Evolutionary conservation across 2,113 vertebrate species (phyloP).

Genomic region (Eidolon helvum): DNA sequence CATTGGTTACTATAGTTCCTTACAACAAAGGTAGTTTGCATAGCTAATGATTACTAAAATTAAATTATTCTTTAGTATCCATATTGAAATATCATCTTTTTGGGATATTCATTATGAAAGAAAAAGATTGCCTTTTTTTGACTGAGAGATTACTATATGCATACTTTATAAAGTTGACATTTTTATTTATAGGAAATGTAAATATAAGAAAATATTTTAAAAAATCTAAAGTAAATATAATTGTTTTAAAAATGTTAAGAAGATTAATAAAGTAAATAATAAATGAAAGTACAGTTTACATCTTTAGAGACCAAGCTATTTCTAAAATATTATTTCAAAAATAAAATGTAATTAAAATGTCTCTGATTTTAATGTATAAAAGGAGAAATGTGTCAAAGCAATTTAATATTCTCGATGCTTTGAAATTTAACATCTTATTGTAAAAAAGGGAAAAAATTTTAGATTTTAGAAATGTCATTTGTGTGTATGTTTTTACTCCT

Average conservation of each 20-base stretch:
- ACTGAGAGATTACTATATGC: background rate
- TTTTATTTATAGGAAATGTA: slow-evolving; percentile 48
- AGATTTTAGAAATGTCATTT: slow-evolving; percentile 31
- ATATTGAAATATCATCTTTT: background rate
- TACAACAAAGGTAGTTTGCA: slow-evolving; percentile 19
- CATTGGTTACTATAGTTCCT: slow-evolving; percentile 4
- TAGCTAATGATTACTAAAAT: slow-evolving; percentile 21
- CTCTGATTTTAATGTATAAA: background rate
- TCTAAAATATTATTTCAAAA: slow-evolving; percentile 34
- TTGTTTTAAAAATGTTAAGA: slow-evolving; percentile 6
- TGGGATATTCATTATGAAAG: background rate
- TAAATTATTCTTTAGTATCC: slow-evolving; percentile 50
- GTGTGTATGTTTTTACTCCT: background rate
- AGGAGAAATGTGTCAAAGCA: background rate
- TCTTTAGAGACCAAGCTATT: slow-evolving; percentile 41
- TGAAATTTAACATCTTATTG: background rate
- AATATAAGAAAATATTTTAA: background rate
- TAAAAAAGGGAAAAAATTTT: background rate
- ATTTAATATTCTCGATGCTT: background rate
- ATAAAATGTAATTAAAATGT: background rate
- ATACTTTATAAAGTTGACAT: slow-evolving; percentile 13
- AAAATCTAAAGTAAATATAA: background rate
- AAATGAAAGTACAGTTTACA: background rate
- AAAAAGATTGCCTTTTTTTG: background rate
- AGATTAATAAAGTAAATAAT: background rate